phyloP scores from a whole-genome alignment of 1,140 invertebrate genomes.

The Habropoda laboriosa region DNA sequence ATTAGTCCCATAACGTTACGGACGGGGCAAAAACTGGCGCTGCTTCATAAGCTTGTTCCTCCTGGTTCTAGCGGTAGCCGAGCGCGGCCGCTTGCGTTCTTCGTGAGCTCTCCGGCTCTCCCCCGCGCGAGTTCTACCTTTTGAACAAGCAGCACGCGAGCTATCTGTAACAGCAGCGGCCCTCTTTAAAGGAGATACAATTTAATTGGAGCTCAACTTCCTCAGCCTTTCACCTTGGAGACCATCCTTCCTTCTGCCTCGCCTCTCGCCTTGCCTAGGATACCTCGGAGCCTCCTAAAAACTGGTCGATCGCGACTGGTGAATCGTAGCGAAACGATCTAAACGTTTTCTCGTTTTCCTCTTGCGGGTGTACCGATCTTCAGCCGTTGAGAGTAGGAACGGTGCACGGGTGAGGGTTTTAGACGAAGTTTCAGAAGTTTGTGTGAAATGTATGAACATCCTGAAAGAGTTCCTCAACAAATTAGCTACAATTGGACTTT shows the following conservation, averaged over 20 bases:
- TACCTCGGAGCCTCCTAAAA: conserved; percentile 8
- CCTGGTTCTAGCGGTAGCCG: no score
- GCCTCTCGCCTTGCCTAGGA: neutral
- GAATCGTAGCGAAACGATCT: neutral
- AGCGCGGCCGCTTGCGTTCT: neutral
- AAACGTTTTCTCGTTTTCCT: neutral
- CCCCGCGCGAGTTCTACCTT: conserved; percentile 37
- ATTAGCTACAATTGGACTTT: no score
- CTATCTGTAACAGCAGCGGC: conserved; percentile 51
- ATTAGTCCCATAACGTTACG: conserved; percentile 59
- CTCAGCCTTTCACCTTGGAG: conserved; percentile 64
- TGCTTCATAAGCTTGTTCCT: conserved; percentile 55
- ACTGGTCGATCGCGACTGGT: neutral
- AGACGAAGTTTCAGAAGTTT: no score
- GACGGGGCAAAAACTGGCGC: conserved; percentile 56
- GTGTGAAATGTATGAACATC: no score
- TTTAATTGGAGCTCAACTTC: conserved; percentile 65
- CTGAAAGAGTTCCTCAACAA: no score
- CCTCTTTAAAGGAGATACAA: conserved; percentile 62
- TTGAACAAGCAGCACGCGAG: conserved; percentile 48
- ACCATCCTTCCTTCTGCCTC: conserved; percentile 59
- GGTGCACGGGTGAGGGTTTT: no score
- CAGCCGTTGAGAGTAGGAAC: no score
- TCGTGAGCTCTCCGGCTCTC: neutral
- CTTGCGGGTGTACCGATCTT: no score